Evolutionary conservation across 2,888 invertebrate genomes (phyloP).

Genomic region (Nezara viridula): DNA sequence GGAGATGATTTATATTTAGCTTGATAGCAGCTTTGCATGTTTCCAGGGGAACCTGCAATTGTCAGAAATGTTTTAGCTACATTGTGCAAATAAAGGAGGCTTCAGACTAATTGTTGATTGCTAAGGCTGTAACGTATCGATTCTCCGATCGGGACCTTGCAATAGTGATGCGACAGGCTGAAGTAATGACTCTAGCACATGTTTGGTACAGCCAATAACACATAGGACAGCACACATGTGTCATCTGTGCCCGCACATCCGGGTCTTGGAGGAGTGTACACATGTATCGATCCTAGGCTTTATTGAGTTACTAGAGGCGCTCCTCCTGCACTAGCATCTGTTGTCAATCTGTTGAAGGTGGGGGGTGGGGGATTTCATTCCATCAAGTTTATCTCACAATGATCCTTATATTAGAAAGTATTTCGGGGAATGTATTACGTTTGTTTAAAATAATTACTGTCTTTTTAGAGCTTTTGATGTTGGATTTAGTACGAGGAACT

Average conservation of each 20-base stretch:
- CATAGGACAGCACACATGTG: not conserved
- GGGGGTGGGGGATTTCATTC: not conserved
- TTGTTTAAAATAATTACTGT: too few species aligned
- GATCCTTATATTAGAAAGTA: not conserved
- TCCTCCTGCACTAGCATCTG: not conserved
- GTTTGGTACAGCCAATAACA: conserved; percentile 19
- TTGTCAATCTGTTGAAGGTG: not conserved
- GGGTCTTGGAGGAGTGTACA: conserved; percentile 20
- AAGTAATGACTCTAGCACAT: not conserved
- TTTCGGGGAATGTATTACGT: not conserved
- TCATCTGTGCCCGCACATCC: conserved; percentile 14
- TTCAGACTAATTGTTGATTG: not conserved
- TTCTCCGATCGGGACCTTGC: not conserved
- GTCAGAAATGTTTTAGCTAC: not conserved
- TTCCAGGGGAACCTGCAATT: not conserved
- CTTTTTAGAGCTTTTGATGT: too few species aligned
- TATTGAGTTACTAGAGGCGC: not conserved
- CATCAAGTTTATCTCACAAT: not conserved
- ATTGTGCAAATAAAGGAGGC: not conserved
- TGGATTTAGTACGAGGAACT: too few species aligned
- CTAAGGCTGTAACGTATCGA: not conserved
- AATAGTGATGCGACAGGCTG: not conserved
- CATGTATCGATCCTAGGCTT: not conserved
- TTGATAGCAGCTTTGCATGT: too few species aligned
- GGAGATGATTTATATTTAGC: too few species aligned